These are phyloP conservation scores for Brachionus rubens DNA, from an alignment of 1,140 invertebrate species.

Conservation along the genomic window DNA sequence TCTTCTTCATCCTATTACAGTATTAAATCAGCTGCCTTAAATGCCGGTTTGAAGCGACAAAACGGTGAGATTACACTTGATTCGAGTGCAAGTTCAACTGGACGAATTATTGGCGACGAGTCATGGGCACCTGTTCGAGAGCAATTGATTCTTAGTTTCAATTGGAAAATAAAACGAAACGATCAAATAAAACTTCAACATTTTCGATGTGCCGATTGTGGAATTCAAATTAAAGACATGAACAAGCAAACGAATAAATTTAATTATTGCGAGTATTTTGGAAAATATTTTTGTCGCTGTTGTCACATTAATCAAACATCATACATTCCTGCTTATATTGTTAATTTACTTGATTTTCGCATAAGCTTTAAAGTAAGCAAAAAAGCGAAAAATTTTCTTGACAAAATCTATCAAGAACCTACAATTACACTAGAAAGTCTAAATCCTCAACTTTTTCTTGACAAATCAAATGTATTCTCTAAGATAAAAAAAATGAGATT, in stretches of 20 bases:
- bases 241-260: conserved; percentile 47
- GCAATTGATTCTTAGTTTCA: conserved; percentile 7
- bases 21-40: neutral
- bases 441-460: conserved; percentile 14
- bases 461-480: neutral
- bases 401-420: conserved; percentile 7
- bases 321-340: conserved; percentile 66
- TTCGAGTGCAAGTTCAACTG: neutral
- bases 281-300: conserved; percentile 81
- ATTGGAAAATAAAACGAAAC: neutral
- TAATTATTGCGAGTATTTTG: conserved; percentile 77
- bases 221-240: conserved; percentile 2
- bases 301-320: conserved; percentile 76
- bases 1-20: neutral
- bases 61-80: neutral
- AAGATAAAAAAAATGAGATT: conserved; percentile 24
- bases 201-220: conserved; percentile 40
- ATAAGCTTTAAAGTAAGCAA: conserved; percentile 18
- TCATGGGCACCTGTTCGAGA: conserved; percentile 41
- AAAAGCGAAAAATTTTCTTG: conserved; percentile 33
- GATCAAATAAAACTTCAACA: conserved; percentile 16
- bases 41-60: neutral
- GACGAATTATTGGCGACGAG: conserved; percentile 23
- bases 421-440: conserved; percentile 24
- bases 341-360: neutral